Evolutionary conservation across 2,797 vertebrate genomes (phyloP), one percentile per base, ranked within the genome.

Genomic region (Danio choprae): DNA sequence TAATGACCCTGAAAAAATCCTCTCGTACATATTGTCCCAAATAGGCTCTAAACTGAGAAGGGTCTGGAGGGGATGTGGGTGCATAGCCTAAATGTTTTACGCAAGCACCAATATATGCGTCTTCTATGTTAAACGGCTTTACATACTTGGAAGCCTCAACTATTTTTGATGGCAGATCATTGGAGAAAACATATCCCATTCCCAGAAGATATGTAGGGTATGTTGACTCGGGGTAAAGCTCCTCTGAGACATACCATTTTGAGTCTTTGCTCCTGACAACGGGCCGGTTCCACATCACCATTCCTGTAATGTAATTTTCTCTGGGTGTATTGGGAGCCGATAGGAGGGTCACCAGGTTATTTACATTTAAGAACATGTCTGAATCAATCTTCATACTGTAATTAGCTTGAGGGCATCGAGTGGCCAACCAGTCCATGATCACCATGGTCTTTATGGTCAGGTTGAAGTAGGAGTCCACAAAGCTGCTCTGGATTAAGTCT

Each of bases 351-450:
- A 88, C 58, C 8, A 94, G 75, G 81, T 92, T 93, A 2, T 84
- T 85, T 38, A 94, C 11, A 38, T 95, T 96, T 43, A 94, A 86
- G 86, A 96, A 97, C 88, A 94, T 88, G 79, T 96, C 94, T 0
- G 81, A 84, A 86, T 96, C 95, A 0, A 93, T 73, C 86, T 96
- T 94, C 88, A 95, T 82, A 72, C 88, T 90, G 16, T 92, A 96
- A 1, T 15, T n/a, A n/a, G 91, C 90, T 6, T 68, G 38, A 12
- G 87, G 80, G 77, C 93, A 96, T 80, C 29, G 88, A 1, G 77
- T 86, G 20, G 20, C 86, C 50, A 94, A 84, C 94, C 94, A 94
- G 79, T 95, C 90, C 89, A 93, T 82, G 0, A 95, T 94, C 89
- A 95, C 88, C 84, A 93, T 87, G 0, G 94, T 94, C 89, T 96